Conservation (phyloP, 2,888 invertebrate species). For the Liodrosophila aerea region DNA sequence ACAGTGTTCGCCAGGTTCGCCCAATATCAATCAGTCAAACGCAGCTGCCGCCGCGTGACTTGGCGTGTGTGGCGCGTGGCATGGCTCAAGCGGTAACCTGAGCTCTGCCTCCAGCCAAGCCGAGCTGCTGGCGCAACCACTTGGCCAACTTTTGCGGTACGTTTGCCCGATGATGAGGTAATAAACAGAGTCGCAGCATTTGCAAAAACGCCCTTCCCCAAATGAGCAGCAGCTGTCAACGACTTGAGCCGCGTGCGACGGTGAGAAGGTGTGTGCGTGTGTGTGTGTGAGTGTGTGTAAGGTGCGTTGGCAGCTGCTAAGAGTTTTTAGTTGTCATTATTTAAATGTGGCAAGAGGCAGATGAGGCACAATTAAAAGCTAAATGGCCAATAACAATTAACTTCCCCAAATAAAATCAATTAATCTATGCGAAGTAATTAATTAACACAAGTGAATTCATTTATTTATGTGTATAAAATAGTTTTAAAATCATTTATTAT, state of each 20-base stretch:
- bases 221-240: conserved; percentile 58
- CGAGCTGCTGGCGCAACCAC: conserved; percentile 10
- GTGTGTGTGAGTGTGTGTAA: conserved; percentile 5
- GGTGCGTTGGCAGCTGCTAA: conserved; percentile 51
- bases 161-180: conserved; percentile 62
- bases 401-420: conserved; percentile 4
- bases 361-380: conserved; percentile 11
- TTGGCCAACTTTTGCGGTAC: conserved; percentile 56
- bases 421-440: conserved; percentile 13
- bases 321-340: neutral
- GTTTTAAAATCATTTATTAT: no score
- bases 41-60: conserved; percentile 54
- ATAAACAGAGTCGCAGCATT: conserved; percentile 51
- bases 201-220: conserved; percentile 49
- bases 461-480: no score
- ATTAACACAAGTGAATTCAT: no score
- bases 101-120: conserved; percentile 29
- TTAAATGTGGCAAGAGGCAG: conserved; percentile 4
- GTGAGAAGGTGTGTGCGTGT: conserved; percentile 4
- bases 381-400: neutral
- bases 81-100: conserved; percentile 48
- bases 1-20: conserved; percentile 41
- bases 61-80: conserved; percentile 29
- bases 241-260: conserved; percentile 5
- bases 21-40: conserved; percentile 69